These are phyloP conservation scores for Centropristis striata DNA, from an alignment of 2,113 vertebrate genomes.

Conservation along the genomic window DNA sequence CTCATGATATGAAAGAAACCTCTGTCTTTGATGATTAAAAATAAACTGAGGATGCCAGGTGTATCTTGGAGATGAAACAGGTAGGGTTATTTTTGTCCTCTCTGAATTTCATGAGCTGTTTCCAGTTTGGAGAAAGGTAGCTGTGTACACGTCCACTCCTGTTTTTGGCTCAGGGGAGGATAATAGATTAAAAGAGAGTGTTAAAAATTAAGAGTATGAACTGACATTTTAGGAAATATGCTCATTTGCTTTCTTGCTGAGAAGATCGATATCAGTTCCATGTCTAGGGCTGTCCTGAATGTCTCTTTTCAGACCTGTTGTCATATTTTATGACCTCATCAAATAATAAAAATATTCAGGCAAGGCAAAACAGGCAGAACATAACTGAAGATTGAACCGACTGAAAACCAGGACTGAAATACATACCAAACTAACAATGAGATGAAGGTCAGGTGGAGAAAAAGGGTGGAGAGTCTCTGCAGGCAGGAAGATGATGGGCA, in stretches of 20 bases:
- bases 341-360: too few species aligned
- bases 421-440: too few species aligned
- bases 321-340: too few species aligned
- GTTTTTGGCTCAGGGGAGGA: conserved; percentile 11
- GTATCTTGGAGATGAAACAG: conserved; percentile 8
- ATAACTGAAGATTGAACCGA: too few species aligned
- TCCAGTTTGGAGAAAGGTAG: conserved; percentile 9
- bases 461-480: too few species aligned
- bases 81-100: conserved; percentile 35
- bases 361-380: too few species aligned
- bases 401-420: too few species aligned
- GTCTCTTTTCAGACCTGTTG: too few species aligned
- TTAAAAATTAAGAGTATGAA: not conserved
- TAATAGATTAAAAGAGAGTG: not conserved
- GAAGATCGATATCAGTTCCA: not conserved
- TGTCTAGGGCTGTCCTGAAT: too few species aligned
- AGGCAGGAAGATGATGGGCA: too few species aligned
- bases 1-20: not conserved
- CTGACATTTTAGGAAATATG: not conserved
- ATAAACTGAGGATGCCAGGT: conserved; percentile 24
- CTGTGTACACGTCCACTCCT: not conserved
- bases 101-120: conserved; percentile 17
- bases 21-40: conserved; percentile 35
- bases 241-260: not conserved
- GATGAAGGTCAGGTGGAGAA: too few species aligned